Evolutionary conservation across 1,140 invertebrate species (phyloP).

Genomic region (Mizuhopecten yessoensis): DNA sequence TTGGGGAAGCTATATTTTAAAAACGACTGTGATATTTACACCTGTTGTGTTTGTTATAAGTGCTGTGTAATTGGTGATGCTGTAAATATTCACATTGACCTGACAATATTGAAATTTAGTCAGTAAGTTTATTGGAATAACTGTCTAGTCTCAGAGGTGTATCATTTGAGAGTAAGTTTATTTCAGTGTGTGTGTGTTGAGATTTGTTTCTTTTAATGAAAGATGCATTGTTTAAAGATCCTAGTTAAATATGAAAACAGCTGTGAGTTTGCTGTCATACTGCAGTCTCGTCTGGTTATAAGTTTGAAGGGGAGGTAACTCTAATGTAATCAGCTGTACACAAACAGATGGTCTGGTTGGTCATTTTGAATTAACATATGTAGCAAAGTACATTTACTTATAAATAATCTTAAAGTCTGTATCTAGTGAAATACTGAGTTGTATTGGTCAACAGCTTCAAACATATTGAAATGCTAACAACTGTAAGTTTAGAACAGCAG

Average conservation of each 20-base stretch:
- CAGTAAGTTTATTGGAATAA: neutral
- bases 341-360: too few species aligned
- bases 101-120: neutral
- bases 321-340: neutral
- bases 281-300: neutral
- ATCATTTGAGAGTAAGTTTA: too few species aligned
- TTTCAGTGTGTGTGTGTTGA: too few species aligned
- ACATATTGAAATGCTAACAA: neutral
- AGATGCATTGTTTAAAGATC: neutral
- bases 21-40: constrained; percentile 30
- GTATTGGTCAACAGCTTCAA: neutral
- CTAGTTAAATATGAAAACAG: neutral
- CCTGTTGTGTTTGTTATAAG: neutral
- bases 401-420: too few species aligned
- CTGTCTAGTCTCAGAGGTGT: too few species aligned
- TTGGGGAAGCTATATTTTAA: neutral
- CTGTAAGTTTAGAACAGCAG: neutral
- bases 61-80: neutral
- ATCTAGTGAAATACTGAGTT: neutral
- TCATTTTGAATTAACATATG: too few species aligned
- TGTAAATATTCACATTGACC: neutral
- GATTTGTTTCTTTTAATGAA: neutral
- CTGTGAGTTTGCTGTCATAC: neutral
- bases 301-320: constrained; percentile 2
- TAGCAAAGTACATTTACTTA: too few species aligned